Conservation (phyloP, 2,888 invertebrate genomes). For the Tetanocera ferruginea region DNA sequence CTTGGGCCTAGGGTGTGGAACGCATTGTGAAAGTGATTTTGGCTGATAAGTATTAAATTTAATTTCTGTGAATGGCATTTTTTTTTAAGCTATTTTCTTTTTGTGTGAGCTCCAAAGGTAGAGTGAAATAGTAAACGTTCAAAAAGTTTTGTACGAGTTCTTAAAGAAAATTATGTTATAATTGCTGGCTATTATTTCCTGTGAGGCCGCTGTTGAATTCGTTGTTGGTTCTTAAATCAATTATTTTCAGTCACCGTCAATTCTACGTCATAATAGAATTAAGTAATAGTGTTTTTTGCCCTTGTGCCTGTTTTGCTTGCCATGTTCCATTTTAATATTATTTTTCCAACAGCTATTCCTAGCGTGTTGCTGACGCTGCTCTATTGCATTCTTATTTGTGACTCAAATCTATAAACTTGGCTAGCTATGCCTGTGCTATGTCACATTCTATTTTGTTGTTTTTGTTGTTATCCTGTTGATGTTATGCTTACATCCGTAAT, state of each 20-base stretch:
- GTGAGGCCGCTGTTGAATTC: no score
- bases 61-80: no score
- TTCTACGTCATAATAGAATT: neutral
- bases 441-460: neutral
- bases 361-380: neutral
- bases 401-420: slow-evolving; percentile 21
- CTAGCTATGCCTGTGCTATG: neutral
- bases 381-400: slow-evolving; percentile 16
- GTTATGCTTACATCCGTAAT: neutral
- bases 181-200: no score
- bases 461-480: neutral
- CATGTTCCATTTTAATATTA: neutral
- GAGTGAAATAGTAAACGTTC: no score
- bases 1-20: slow-evolving; percentile 1
- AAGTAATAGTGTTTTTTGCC: neutral
- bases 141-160: no score
- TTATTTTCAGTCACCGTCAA: slow-evolving; percentile 14
- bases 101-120: no score
- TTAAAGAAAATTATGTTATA: no score
- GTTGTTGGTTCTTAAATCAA: slow-evolving; percentile 10
- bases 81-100: no score
- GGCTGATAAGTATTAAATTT: no score
- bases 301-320: neutral
- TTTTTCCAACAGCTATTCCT: neutral
- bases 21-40: neutral